Base-by-base conservation (phyloP, 2,797 vertebrate genomes). In the Argya squamiceps region DNA sequence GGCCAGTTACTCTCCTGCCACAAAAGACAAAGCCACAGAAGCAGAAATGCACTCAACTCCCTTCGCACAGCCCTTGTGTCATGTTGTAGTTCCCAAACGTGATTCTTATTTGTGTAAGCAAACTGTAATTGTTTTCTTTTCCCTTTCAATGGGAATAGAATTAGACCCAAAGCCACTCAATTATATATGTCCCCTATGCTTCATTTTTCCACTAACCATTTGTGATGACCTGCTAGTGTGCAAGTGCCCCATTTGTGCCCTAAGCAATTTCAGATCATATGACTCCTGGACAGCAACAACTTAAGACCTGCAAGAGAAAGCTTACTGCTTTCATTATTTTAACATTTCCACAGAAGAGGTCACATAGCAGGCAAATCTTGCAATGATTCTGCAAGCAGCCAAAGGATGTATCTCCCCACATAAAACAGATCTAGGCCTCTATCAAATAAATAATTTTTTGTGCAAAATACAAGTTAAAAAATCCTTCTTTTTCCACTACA, bases 121-220 rank as follows among this genome's bases (percentile, higher is more conserved):
- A 95, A 86, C 34, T 37, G 59, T 65, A 90, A 89, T 85, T 93
- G 62, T 85, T 95, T 91, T 62, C 41, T 82, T 84, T 91, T 46
- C n/a, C 62, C 32, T 65, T 91, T 89, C 64, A 75, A 0, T 0
- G 19, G 79, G 36, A 81, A 78, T 1, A 88, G 47, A 77, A 91
- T 36, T 41, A 81, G 44, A 86, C 60, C 21, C 84, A 79, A 70
- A 90, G 46, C 69, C 68, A 65, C 41, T 94, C 52, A 85, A 34
- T 90, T 88, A 92, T 65, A 49, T 9, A 89, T 62, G 59, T 4
- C 75, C 39, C 30, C 53, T 43, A 13, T 44, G 68, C 65, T 44
- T 69, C 60, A 47, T 41, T 70, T 81, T 80, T 76, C 59, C 47
- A 52, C 29, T 64, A 73, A 60, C 27, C 34, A 53, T 60, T 77